These are phyloP conservation scores for Champsocephalus esox DNA, from an alignment of 2,797 vertebrate genomes.

Conservation along the genomic window DNA sequence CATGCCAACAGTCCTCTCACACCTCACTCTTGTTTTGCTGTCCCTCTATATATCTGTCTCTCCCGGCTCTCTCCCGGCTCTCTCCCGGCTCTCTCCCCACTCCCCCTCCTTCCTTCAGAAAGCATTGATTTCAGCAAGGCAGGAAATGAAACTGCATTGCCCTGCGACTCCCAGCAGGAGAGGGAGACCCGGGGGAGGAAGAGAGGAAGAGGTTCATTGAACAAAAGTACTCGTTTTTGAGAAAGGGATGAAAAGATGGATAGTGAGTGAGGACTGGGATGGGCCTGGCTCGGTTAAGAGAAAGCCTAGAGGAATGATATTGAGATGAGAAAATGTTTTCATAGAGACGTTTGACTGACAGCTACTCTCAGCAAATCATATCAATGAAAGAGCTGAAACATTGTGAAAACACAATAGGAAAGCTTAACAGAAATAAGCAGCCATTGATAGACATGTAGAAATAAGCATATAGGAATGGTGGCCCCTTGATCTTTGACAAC, in stretches of 20 bases:
- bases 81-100: not conserved
- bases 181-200: conserved; percentile 47
- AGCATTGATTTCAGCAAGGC: conserved; percentile 78
- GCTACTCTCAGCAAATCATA: conserved; percentile 33
- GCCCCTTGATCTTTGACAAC: conserved; percentile 46
- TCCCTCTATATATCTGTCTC: conserved; percentile 51
- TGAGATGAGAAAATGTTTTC: conserved; percentile 61
- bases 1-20: conserved; percentile 63
- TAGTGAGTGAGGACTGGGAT: conserved; percentile 36
- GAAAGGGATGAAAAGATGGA: conserved; percentile 64
- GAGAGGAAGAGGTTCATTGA: conserved; percentile 63
- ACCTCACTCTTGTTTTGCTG: conserved; percentile 64
- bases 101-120: conserved; percentile 28
- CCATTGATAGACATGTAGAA: not conserved
- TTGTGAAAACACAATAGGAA: not conserved
- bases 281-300: conserved; percentile 36
- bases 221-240: conserved; percentile 30
- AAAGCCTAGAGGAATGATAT: conserved; percentile 48
- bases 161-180: conserved; percentile 71
- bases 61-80: not conserved
- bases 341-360: conserved; percentile 51
- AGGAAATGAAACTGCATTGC: conserved; percentile 82
- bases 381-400: conserved; percentile 24
- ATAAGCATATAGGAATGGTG: not conserved
- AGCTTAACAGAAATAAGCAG: conserved; percentile 18